These are phyloP conservation scores for Atherinomorus stipes DNA, from an alignment of 2,113 vertebrate genomes.

Conservation along the genomic window DNA sequence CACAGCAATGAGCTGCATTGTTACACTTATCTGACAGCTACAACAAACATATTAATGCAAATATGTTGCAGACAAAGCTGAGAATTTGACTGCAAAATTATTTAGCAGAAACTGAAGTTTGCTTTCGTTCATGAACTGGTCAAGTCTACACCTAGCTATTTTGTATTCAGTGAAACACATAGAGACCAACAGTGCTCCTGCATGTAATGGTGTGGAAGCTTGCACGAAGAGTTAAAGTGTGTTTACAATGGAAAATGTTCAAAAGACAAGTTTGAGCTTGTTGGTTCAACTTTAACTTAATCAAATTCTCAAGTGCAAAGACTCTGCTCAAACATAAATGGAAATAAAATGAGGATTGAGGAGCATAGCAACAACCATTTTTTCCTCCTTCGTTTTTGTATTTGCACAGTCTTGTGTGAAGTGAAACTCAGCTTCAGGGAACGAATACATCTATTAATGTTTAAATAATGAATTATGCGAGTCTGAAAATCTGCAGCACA, in stretches of 20 bases:
- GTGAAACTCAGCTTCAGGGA: constrained; percentile 13
- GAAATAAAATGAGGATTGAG: neutral
- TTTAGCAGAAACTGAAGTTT: constrained; percentile 6
- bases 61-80: constrained; percentile 7
- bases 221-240: constrained; percentile 18
- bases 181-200: neutral
- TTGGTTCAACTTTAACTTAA: constrained; percentile 7
- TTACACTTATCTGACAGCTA: constrained; percentile 17
- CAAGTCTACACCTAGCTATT: constrained; percentile 17
- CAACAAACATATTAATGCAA: constrained; percentile 27
- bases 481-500: constrained; percentile 34
- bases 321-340: neutral
- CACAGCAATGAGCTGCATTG: constrained; percentile 54
- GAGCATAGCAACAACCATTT: neutral
- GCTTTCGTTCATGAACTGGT: constrained; percentile 8
- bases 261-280: constrained; percentile 51
- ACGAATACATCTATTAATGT: constrained; percentile 46
- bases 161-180: neutral
- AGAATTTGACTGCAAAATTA: neutral
- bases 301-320: constrained; percentile 4
- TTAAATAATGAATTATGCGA: constrained; percentile 66
- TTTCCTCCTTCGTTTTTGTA: neutral
- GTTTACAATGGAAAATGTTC: constrained; percentile 40
- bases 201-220: constrained; percentile 25
- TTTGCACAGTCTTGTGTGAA: neutral